phyloP scores from a whole-genome alignment of 2,797 vertebrate genomes.

The Acanthiza pusilla region DNA sequence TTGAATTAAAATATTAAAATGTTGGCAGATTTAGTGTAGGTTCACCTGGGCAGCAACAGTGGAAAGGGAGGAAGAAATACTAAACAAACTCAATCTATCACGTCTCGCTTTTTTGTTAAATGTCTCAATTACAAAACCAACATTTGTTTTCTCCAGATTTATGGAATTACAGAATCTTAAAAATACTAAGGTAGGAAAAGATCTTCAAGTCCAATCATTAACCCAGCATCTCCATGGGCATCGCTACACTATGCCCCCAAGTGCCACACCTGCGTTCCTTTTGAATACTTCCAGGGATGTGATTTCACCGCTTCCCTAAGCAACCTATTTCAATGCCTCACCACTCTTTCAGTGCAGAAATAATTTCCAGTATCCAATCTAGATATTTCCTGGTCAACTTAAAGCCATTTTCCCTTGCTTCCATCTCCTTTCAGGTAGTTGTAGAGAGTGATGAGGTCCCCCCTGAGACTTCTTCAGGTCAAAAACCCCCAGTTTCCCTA shows the following conservation, averaged over 20 bases:
- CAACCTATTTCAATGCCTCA: background rate
- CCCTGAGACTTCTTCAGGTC: background rate
- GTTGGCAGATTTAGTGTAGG: background rate
- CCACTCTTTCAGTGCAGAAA: background rate
- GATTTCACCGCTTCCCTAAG: background rate
- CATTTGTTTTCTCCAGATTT: background rate
- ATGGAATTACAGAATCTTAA: background rate
- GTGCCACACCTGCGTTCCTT: background rate
- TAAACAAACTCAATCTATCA: background rate
- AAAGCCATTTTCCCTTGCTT: background rate
- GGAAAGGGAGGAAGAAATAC: background rate
- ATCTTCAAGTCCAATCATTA: background rate
- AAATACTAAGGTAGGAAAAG: background rate
- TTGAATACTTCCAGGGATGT: background rate
- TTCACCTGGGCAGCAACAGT: background rate
- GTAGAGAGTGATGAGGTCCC: background rate
- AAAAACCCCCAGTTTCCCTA: background rate
- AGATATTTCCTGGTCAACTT: background rate
- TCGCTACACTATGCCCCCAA: background rate
- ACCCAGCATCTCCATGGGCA: background rate
- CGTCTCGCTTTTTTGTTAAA: background rate
- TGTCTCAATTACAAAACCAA: background rate
- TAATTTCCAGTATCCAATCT: background rate
- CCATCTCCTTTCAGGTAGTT: background rate
- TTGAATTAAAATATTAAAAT: background rate